Percentiles rank a stretch among this genome's conserved stretches.
Conservation (phyloP, 1,140 invertebrate species). For the Caenorhabditis latens region DNA sequence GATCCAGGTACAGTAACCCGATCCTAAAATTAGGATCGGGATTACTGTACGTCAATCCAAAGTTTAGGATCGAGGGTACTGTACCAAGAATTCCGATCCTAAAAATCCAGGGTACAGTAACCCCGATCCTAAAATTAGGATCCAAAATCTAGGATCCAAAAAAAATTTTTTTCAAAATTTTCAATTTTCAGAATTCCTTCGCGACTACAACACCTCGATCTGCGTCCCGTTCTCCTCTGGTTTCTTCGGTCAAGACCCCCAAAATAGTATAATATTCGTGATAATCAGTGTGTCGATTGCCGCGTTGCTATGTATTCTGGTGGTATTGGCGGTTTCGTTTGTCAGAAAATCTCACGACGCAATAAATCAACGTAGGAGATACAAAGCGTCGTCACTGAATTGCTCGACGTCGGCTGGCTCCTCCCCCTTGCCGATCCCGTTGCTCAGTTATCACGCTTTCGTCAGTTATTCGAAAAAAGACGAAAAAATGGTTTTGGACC, state of each 20-base stretch:
- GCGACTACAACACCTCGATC: slow-evolving; percentile 62
- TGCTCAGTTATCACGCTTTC: slow-evolving; percentile 71
- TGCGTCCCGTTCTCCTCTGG: slow-evolving; percentile 61
- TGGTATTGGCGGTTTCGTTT: slow-evolving; percentile 60
- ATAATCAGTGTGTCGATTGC: slow-evolving; percentile 54
- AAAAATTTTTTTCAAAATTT: background rate
- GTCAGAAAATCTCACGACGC: slow-evolving; percentile 63
- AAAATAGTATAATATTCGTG: slow-evolving; percentile 62
- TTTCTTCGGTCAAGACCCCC: slow-evolving; percentile 64
- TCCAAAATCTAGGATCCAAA: too few species aligned
- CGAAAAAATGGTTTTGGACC: slow-evolving; percentile 68
- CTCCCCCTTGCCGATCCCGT: slow-evolving; percentile 64
- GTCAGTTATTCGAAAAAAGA: slow-evolving; percentile 72
- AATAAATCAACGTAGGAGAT: slow-evolving; percentile 65
- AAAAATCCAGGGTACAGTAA: too few species aligned
- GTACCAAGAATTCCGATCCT: too few species aligned
- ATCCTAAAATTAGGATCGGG: too few species aligned
- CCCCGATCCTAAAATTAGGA: too few species aligned
- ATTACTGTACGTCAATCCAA: too few species aligned
- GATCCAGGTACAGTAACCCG: too few species aligned
- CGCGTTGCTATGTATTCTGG: slow-evolving; percentile 45
- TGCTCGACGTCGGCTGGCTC: slow-evolving; percentile 69
- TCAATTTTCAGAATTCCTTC: slow-evolving; percentile 28
- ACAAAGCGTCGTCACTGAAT: slow-evolving; percentile 71
- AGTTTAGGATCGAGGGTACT: too few species aligned